Percentiles rank a stretch among this genome's conserved stretches.
These are phyloP conservation scores for Diplogasteroides magnus DNA, from an alignment of 1,140 invertebrate species.

Conservation along the genomic window DNA sequence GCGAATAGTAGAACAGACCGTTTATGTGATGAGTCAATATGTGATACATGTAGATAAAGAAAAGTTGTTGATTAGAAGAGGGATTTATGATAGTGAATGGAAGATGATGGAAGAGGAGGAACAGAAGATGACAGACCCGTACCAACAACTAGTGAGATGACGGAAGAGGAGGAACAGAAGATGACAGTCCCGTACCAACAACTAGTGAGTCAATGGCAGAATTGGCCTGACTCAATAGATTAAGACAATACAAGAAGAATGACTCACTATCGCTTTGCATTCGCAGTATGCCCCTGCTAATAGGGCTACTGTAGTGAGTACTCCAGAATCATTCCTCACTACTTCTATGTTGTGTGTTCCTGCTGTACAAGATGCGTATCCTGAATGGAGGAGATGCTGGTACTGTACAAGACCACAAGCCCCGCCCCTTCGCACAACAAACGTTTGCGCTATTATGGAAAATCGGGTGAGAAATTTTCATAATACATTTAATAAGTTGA, in stretches of 20 bases:
- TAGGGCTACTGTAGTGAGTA: constrained; percentile 1
- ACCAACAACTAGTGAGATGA: background rate
- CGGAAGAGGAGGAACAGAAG: too few species aligned
- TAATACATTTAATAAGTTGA: background rate
- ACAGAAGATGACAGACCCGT: too few species aligned
- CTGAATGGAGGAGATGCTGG: constrained; percentile 10
- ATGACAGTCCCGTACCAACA: background rate
- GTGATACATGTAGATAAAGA: too few species aligned
- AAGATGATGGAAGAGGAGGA: too few species aligned
- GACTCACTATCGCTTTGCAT: background rate
- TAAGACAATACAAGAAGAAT: background rate
- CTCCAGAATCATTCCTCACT: background rate
- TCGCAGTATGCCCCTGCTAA: background rate
- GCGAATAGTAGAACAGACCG: too few species aligned
- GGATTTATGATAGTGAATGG: too few species aligned
- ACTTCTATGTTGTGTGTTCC: constrained; percentile 13
- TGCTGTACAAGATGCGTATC: constrained; percentile 14
- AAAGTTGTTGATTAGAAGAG: too few species aligned
- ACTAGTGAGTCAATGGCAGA: background rate
- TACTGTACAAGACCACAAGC: too few species aligned
- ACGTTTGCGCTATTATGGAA: background rate
- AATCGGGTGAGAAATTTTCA: background rate
- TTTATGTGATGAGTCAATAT: too few species aligned
- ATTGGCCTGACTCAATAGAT: background rate
- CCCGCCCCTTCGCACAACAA: background rate